phyloP scores from a whole-genome alignment of 2,113 vertebrate species.

The Phalacrocorax brasilianus region DNA sequence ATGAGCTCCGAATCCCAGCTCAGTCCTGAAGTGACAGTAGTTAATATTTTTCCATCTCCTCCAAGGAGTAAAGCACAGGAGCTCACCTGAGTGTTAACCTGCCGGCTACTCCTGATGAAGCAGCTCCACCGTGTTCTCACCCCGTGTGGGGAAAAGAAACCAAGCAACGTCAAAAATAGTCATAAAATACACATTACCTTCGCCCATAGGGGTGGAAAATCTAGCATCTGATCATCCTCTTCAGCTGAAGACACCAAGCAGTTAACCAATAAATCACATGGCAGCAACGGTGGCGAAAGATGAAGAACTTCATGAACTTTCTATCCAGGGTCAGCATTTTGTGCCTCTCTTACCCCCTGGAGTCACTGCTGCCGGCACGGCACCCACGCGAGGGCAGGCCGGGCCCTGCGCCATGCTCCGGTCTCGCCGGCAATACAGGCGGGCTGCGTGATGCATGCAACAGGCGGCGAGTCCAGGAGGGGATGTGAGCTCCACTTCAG shows the following conservation, averaged over 20 bases:
- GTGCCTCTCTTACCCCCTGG: not conserved
- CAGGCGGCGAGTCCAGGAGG: not conserved
- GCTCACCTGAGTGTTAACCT: not conserved
- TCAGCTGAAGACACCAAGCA: not conserved
- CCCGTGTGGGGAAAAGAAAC: not conserved
- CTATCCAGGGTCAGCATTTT: not conserved
- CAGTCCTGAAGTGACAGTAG: not conserved
- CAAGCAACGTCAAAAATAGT: not conserved
- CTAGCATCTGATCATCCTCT: not conserved
- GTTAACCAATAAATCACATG: not conserved
- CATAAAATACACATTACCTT: slow-evolving; percentile 34
- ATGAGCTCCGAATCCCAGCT: not conserved
- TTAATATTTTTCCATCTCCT: not conserved
- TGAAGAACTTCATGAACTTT: not conserved
- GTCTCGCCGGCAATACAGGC: not conserved
- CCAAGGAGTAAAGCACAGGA: not conserved
- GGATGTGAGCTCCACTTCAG: not conserved
- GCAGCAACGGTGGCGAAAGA: not conserved
- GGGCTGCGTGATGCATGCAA: accelerated
- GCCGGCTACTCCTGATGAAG: not conserved
- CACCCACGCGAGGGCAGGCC: not conserved
- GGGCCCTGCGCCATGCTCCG: not conserved
- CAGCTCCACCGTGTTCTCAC: not conserved
- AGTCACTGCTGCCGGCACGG: not conserved
- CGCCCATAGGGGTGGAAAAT: not conserved